A percentile compares a stretch with the other conserved stretches of the same genome.
Conservation (phyloP, 2,888 invertebrate species). For the Papilio demoleus region DNA sequence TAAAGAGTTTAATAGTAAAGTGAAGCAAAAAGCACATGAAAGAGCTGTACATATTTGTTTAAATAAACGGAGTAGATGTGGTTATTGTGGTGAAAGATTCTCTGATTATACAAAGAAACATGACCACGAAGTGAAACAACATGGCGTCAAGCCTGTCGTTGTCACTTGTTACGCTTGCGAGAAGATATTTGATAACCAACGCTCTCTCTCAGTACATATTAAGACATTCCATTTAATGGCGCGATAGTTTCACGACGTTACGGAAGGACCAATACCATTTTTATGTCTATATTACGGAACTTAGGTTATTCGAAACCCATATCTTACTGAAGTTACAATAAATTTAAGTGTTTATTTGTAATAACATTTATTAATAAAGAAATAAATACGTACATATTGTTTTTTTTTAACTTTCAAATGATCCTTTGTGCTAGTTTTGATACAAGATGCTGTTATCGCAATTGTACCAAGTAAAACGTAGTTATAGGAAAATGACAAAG, state of each 20-base stretch:
- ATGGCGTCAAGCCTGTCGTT: conserved; percentile 67
- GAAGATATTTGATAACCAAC: conserved; percentile 74
- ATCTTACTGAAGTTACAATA: neutral
- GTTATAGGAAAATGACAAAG: too few species aligned
- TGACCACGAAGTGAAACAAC: conserved; percentile 63
- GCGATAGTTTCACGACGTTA: conserved; percentile 19
- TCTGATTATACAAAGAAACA: conserved; percentile 69
- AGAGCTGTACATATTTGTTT: conserved; percentile 61
- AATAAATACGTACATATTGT: too few species aligned
- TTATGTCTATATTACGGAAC: too few species aligned
- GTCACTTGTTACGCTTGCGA: conserved; percentile 76
- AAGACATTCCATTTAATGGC: conserved; percentile 65
- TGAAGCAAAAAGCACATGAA: conserved; percentile 70
- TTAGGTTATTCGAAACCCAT: too few species aligned
- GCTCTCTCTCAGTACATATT: conserved; percentile 74
- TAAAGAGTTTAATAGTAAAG: conserved; percentile 71
- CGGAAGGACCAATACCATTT: neutral
- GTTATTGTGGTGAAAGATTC: conserved; percentile 63
- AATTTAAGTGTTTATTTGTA: too few species aligned
- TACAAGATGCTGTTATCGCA: too few species aligned
- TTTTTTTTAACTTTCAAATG: too few species aligned
- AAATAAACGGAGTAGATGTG: conserved; percentile 59
- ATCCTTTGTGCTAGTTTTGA: neutral
- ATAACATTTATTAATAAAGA: too few species aligned
- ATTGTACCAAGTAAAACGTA: too few species aligned